These are phyloP conservation scores for Liolophura sinensis DNA, from an alignment of 1,140 invertebrate species.

Conservation along the genomic window DNA sequence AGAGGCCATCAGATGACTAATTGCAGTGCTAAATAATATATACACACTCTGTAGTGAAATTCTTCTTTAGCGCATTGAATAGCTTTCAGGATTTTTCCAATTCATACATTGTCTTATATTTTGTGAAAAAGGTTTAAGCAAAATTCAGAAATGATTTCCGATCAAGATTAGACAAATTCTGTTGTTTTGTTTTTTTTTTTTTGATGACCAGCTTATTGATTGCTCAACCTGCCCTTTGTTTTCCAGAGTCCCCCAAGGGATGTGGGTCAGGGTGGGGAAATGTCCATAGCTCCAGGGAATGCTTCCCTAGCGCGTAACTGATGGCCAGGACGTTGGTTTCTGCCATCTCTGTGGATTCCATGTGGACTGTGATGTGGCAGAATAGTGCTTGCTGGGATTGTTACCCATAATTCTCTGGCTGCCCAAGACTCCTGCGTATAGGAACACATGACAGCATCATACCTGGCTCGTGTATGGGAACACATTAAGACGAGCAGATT, in stretches of 20 bases:
- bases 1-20: too few species aligned
- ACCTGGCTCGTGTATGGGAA: too few species aligned
- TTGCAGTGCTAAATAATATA: neutral
- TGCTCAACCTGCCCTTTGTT: conserved; percentile 3
- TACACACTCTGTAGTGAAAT: neutral
- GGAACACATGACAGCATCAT: too few species aligned
- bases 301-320: conserved; percentile 47
- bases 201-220: neutral
- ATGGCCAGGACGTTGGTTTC: conserved; percentile 3
- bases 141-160: neutral
- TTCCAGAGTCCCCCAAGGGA: conserved; percentile 54
- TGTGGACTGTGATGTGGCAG: too few species aligned
- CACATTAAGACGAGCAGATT: too few species aligned
- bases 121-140: too few species aligned
- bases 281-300: conserved; percentile 55
- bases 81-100: neutral
- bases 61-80: neutral
- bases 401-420: too few species aligned
- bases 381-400: too few species aligned
- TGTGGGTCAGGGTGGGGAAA: conserved; percentile 52
- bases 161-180: neutral
- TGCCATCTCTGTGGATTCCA: too few species aligned
- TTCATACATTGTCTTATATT: neutral
- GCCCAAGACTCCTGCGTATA: too few species aligned
- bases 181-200: neutral